Evolutionary conservation across 2,797 vertebrate genomes (phyloP), one percentile per base, ranked within the genome.

Genomic region (Miichthys miiuy): DNA sequence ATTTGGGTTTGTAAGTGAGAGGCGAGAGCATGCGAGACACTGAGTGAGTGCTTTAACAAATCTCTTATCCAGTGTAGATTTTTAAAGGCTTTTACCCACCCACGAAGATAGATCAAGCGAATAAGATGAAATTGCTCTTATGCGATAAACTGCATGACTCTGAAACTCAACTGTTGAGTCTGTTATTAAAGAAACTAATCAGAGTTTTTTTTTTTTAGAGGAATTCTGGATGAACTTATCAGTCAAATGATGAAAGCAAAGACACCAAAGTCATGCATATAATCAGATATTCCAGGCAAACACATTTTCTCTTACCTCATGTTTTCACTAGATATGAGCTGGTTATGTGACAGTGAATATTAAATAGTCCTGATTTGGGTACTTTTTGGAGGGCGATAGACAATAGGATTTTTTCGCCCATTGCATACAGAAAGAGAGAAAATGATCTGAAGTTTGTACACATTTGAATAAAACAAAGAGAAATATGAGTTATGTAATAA

Each of bases 1-100:
- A 60, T 66, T 80, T 74, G 47, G 68, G 48, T 34, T 34, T 74
- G 68, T 68, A 81, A 68, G 58, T 72, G 64, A 75, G 82, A 81
- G 56, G 56, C 17, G n/a, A 75, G 77, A 52, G 62, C 1, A 3
- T 58, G 52, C 7, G 17, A 61, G 69, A 67, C 70, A 27, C 42
- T 57, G 54, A 70, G 47, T 30, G 34, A 68, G 66, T 57, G 65
- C 42, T 77, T 84, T 52, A 82, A 77, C 56, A 73, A 58, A 72
- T 72, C 67, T 75, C 2, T 74, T 62, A 20, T 30, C 48, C 16
- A n/a, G 30, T 56, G 47, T 41, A 9, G 20, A 51, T 66, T 72
- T 77, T 34, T 21, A 46, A 65, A 72, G 7, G 55, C 60, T 66
- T 54, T 69, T 65, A 82, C 27, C 50, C 41, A 17, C 50, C 34